These are phyloP conservation scores for Diploscapter pachys DNA, from an alignment of 1,140 invertebrate genomes.

Conservation along the genomic window DNA sequence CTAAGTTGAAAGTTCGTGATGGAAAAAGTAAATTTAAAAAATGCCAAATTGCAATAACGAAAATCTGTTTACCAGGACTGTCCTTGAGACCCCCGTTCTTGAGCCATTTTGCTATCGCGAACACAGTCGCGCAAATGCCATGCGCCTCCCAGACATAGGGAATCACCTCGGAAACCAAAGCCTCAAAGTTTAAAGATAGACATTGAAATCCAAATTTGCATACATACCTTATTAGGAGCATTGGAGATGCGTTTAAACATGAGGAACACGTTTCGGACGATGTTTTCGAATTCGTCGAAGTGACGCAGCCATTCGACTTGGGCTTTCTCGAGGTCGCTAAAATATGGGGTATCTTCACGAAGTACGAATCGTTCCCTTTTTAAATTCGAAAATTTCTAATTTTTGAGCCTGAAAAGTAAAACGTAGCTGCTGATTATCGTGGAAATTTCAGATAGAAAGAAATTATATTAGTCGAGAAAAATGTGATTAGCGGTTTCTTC, in stretches of 20 bases:
- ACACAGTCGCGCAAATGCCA: conserved; percentile 16
- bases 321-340: background rate
- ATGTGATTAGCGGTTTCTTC: too few relatives aligned
- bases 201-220: background rate
- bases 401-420: too few relatives aligned
- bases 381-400: too few relatives aligned
- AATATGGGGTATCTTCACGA: too few relatives aligned
- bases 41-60: background rate
- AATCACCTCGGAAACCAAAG: conserved; percentile 22
- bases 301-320: conserved; percentile 28
- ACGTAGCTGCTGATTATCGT: background rate
- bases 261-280: conserved; percentile 11
- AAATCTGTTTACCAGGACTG: conserved; percentile 6
- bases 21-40: too few relatives aligned
- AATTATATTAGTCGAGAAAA: background rate
- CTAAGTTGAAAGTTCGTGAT: too few relatives aligned
- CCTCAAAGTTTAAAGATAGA: conserved; percentile 4
- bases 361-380: too few relatives aligned
- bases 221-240: conserved; percentile 28
- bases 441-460: conserved; percentile 2
- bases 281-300: conserved; percentile 17
- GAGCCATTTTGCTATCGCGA: conserved; percentile 27
- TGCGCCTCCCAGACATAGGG: conserved; percentile 36
- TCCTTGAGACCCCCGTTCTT: conserved; percentile 20
- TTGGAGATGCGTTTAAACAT: conserved; percentile 25